These are phyloP conservation scores for Aptenodytes patagonicus DNA, from an alignment of 2,113 vertebrate species.

Conservation along the genomic window DNA sequence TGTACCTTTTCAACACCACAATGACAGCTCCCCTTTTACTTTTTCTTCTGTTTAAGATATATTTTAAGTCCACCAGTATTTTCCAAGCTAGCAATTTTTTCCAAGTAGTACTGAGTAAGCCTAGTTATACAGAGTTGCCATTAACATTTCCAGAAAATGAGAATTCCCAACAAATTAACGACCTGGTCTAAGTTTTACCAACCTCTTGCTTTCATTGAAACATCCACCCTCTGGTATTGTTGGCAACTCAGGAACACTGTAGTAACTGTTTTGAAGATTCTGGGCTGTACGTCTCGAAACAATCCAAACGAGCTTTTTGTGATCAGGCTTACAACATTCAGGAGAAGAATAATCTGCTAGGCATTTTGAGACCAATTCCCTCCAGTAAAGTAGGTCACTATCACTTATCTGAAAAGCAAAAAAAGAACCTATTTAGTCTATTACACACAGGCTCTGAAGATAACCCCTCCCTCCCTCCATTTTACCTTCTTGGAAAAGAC, in stretches of 20 bases:
- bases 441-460: neutral
- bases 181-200: neutral
- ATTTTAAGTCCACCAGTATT: neutral
- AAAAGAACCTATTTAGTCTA: neutral
- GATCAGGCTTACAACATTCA: conserved; percentile 93
- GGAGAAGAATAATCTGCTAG: conserved; percentile 92
- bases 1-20: neutral
- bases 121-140: neutral
- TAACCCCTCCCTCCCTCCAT: neutral
- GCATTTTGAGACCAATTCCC: conserved; percentile 88
- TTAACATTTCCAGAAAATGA: neutral
- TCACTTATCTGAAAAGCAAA: conserved; percentile 82
- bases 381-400: conserved; percentile 86
- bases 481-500: neutral
- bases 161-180: neutral
- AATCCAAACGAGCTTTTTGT: conserved; percentile 92
- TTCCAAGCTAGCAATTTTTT: neutral
- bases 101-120: neutral
- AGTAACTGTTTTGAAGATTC: conserved; percentile 90
- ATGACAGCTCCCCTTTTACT: too few species aligned
- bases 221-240: conserved; percentile 89
- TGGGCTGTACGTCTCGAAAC: conserved; percentile 93
- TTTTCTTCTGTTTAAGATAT: neutral
- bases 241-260: conserved; percentile 88
- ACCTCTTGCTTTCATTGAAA: conserved; percentile 90